Evolutionary conservation across 2,888 invertebrate genomes (phyloP).

Genomic region (Hyposoter didymator): DNA sequence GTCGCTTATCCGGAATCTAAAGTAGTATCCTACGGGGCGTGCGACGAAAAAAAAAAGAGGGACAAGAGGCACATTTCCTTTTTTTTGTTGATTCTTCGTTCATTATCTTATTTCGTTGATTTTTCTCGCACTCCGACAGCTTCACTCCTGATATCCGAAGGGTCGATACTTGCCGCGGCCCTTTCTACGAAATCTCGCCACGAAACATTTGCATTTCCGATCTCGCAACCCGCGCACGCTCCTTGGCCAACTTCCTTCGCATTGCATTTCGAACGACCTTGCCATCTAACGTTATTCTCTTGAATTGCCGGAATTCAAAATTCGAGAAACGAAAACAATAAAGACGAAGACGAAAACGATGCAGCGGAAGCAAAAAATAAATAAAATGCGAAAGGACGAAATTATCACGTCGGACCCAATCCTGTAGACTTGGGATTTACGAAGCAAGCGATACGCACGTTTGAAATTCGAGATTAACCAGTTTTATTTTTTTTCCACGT

Average conservation of each 20-base stretch:
- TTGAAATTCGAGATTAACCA: conserved; percentile 44
- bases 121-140: conserved; percentile 22
- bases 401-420: neutral
- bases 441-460: neutral
- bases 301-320: neutral
- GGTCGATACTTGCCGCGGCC: conserved; percentile 26
- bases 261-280: conserved; percentile 38
- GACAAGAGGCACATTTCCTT: conserved; percentile 23
- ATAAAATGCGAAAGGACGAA: neutral
- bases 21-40: conserved; percentile 64
- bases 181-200: conserved; percentile 55
- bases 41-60: conserved; percentile 28
- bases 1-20: conserved; percentile 75
- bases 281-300: neutral
- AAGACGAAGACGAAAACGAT: neutral
- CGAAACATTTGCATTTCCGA: conserved; percentile 52
- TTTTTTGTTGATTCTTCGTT: conserved; percentile 28
- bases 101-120: conserved; percentile 37
- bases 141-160: conserved; percentile 34
- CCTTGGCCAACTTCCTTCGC: conserved; percentile 43
- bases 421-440: neutral
- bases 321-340: neutral
- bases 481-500: neutral
- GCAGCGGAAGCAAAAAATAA: neutral
- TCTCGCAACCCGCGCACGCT: conserved; percentile 62